Conservation (phyloP, 2,113 vertebrate genomes). For the Bombycilla garrulus region DNA sequence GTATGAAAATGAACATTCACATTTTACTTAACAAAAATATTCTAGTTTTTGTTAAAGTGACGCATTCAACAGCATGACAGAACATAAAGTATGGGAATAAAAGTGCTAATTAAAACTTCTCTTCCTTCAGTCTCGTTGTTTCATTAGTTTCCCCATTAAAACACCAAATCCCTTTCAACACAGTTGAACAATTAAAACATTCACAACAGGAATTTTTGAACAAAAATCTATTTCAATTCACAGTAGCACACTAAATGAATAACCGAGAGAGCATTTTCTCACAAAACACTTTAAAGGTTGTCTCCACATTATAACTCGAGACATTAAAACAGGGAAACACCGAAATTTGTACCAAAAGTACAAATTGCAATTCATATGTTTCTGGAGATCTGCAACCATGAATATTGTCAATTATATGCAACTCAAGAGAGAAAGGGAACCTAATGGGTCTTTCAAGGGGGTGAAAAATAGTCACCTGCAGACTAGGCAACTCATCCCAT, state of each 20-base stretch:
- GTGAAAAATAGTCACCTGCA: background rate
- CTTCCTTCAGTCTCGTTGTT: background rate
- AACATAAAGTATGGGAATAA: background rate
- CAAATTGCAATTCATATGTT: background rate
- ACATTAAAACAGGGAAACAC: background rate
- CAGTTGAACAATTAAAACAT: background rate
- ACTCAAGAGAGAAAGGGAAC: background rate
- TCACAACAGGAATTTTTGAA: background rate
- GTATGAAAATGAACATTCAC: background rate
- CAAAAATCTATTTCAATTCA: background rate
- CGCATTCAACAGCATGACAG: background rate
- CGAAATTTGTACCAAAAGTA: background rate
- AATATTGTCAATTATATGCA: background rate
- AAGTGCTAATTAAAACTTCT: background rate
- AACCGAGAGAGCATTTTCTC: background rate
- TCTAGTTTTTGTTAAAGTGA: background rate
- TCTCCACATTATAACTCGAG: background rate
- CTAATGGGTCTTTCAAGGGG: background rate
- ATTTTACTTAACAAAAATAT: background rate
- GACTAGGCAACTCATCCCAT: background rate
- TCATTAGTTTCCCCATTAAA: background rate
- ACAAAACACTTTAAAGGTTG: background rate
- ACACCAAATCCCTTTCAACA: background rate
- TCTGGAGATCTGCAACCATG: background rate
- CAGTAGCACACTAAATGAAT: background rate